phyloP scores from a whole-genome alignment of 2,888 invertebrate genomes.

The Ennomos quercinarius region DNA sequence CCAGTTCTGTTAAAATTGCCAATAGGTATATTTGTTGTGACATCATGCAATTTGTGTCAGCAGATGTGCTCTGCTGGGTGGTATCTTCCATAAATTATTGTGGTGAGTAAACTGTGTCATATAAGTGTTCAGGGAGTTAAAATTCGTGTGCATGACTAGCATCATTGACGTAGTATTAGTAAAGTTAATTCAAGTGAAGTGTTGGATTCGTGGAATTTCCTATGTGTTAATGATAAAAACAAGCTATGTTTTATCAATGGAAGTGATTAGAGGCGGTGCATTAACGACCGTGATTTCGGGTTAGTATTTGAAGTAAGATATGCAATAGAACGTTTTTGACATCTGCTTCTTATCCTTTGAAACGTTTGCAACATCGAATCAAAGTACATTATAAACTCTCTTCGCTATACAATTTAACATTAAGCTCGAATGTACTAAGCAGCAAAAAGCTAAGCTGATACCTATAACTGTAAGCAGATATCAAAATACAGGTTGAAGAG shows the following conservation, averaged over 20 bases:
- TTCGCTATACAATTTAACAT: slow-evolving; percentile 28
- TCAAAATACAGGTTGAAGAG: slow-evolving; percentile 71
- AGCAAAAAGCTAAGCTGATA: slow-evolving; percentile 32
- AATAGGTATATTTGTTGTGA: slow-evolving; percentile 49
- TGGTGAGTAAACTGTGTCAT: slow-evolving; percentile 55
- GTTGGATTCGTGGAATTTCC: slow-evolving; percentile 83
- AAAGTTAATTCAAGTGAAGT: slow-evolving; percentile 53
- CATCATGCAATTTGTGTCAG: slow-evolving; percentile 76
- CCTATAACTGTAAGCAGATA: slow-evolving; percentile 63
- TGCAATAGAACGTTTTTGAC: slow-evolving; percentile 71
- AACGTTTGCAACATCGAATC: slow-evolving; percentile 21
- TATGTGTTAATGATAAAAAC: slow-evolving; percentile 68
- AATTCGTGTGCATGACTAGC: slow-evolving; percentile 61
- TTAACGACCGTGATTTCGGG: slow-evolving; percentile 79
- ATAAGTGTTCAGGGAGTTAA: slow-evolving; percentile 58
- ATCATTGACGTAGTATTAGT: slow-evolving; percentile 47
- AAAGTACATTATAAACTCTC: slow-evolving; percentile 25
- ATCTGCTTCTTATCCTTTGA: slow-evolving; percentile 59
- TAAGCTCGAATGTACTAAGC: slow-evolving; percentile 26
- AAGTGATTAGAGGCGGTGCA: slow-evolving; percentile 80
- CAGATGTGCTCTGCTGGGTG: slow-evolving; percentile 64
- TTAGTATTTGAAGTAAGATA: slow-evolving; percentile 74
- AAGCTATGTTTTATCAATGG: slow-evolving; percentile 72
- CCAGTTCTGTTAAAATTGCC: slow-evolving; percentile 20
- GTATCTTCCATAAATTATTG: slow-evolving; percentile 60